These are phyloP conservation scores for Clavelina lepadiformis DNA, from an alignment of 23 tunicate species.

Conservation along the genomic window DNA sequence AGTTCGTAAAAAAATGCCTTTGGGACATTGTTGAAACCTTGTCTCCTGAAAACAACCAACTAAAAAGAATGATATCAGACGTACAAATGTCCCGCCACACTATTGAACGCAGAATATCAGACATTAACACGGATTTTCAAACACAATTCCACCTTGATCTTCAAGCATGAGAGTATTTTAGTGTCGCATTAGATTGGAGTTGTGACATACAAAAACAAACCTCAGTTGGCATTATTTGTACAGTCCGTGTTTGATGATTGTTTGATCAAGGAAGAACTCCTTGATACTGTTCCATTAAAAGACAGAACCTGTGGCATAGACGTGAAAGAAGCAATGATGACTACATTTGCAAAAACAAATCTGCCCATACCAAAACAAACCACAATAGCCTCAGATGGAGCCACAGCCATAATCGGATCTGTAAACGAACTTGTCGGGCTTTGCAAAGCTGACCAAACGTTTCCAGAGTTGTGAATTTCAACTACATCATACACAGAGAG, in stretches of 20 bases:
- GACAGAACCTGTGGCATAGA: conserved; percentile 24
- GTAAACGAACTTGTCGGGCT: conserved; percentile 30
- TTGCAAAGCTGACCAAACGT: conserved; percentile 22
- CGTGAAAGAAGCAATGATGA: conserved; percentile 8
- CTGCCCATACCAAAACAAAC: conserved; percentile 15
- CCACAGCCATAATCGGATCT: conserved; percentile 26
- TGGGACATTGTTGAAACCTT: conserved; percentile 26
- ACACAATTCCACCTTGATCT: conserved; percentile 22
- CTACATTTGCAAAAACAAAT: conserved; percentile 6
- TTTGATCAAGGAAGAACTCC: conserved; percentile 22
- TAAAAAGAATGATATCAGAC: conserved; percentile 18
- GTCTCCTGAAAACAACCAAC: conserved; percentile 33
- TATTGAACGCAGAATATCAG: conserved; percentile 8
- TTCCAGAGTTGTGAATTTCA: conserved; percentile 16
- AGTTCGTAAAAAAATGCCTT: conserved; percentile 47
- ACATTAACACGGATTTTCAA: conserved; percentile 18
- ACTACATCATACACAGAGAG: conserved; percentile 13
- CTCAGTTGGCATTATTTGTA: conserved; percentile 24
- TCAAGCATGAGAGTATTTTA: conserved; percentile 26
- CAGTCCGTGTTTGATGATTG: too few species aligned
- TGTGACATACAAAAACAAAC: conserved; percentile 28
- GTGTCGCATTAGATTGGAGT: conserved; percentile 26
- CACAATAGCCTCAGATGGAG: conserved; percentile 5
- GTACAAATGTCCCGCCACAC: conserved; percentile 27
- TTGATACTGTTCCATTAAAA: conserved; percentile 23